phyloP scores from a whole-genome alignment of 2,797 vertebrate species.

The Ibycter americanus region DNA sequence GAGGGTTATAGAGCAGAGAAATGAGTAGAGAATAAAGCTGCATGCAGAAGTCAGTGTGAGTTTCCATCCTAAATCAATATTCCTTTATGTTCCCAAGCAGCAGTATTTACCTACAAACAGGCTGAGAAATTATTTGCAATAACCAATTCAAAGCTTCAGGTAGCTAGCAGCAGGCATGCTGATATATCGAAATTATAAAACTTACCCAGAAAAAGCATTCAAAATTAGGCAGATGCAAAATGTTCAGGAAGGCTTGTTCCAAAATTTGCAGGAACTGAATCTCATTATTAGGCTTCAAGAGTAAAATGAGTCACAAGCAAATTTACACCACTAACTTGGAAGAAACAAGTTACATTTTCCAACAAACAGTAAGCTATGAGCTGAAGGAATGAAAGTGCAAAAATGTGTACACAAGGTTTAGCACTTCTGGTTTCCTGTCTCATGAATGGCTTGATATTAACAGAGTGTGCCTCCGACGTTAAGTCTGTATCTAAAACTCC shows the following conservation, averaged over 20 bases:
- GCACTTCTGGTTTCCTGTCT: neutral
- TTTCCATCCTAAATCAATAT: neutral
- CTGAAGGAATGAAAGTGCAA: neutral
- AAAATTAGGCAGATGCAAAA: neutral
- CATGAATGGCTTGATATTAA: neutral
- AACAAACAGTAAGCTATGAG: neutral
- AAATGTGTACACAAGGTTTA: neutral
- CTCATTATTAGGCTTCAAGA: neutral
- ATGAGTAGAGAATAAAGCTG: neutral
- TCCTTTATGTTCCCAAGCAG: neutral
- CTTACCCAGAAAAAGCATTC: neutral
- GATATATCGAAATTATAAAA: neutral
- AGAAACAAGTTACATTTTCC: neutral
- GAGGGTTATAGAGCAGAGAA: neutral
- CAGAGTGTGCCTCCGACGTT: neutral
- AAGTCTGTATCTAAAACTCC: neutral
- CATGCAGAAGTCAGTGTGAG: neutral
- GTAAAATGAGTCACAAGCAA: accelerated
- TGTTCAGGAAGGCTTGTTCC: neutral
- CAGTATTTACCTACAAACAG: neutral
- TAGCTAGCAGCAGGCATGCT: neutral
- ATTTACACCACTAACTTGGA: neutral
- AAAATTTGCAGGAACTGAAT: neutral
- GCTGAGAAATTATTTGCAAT: neutral
- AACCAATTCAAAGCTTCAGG: neutral